Evolutionary conservation across 2,113 vertebrate genomes (phyloP), one percentile per base, ranked within the genome.

Genomic region (Leucopsar rothschildi): DNA sequence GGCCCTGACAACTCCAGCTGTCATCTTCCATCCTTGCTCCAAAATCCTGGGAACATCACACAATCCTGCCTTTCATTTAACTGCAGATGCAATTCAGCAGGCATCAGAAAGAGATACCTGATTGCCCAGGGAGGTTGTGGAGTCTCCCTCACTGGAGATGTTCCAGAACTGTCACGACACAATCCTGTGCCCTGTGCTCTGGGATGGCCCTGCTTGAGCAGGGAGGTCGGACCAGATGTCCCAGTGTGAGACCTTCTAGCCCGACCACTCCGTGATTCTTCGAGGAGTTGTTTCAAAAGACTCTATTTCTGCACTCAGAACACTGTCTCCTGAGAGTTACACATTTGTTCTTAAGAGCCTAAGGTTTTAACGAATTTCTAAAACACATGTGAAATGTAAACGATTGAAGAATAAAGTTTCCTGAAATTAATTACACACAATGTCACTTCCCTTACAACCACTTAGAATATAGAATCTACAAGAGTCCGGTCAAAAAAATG

Each of bases 121-220:
- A 61, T 8, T 35, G 70, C 40, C 5, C 70, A 76, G 25, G 18
- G 21, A 42, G 35, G 10, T 3, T 55, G 29, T 19, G 25, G 40
- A 25, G 24, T 12, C 11, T 69, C 13, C 14, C 11, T 40, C 40
- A 25, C 11, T 3, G 35, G 17, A 35, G 14, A 49, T 14, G 15
- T 5, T 24, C 9, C 22, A 64, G 35, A 56, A 10, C 24, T 4
- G 1, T n/a, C 28, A 15, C 16, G 24, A 40, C n/a, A 39, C 45
- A 60, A 1, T 12, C 24, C n/a, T n/a, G 16, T 15, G 60, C 52
- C 1, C 0, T 5, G 37, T n/a, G 28, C 60, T 60, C 70, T 25
- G 20, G 20, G 53, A n/a, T 29, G 28, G n/a, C 20, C 24, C 20
- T 45, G 24, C n/a, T 10, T 3, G 78, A 47, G n/a, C 69, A 68